Percentiles rank a stretch among this genome's conserved stretches.
Conservation (phyloP, 1,140 invertebrate species). For the Yoshiicerus persimilis region DNA sequence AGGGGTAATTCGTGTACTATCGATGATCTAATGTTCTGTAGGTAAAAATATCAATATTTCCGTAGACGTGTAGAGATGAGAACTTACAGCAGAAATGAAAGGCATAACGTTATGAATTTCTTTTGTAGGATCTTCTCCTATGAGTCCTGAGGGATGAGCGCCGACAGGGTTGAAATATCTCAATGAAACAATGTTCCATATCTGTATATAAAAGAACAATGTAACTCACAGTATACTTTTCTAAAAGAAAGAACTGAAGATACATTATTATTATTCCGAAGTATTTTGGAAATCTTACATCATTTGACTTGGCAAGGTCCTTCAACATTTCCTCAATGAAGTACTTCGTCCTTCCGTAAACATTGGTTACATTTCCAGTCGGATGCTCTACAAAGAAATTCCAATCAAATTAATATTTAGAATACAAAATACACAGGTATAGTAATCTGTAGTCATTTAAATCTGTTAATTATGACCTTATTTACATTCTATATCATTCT, state of each 20-base stretch:
- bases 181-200: conserved; percentile 84
- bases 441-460: too few species aligned
- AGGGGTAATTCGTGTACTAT: too few species aligned
- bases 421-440: too few species aligned
- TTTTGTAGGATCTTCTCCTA: conserved; percentile 86
- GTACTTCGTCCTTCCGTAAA: conserved; percentile 81
- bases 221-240: not conserved
- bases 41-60: too few species aligned
- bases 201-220: conserved; percentile 57
- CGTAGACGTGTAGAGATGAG: conserved; percentile 52
- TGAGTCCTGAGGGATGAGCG: conserved; percentile 81
- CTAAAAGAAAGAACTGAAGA: not conserved
- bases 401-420: too few species aligned
- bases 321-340: conserved; percentile 91
- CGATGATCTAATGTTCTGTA: too few species aligned
- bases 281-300: conserved; percentile 62
- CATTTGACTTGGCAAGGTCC: conserved; percentile 72
- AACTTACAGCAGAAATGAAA: conserved; percentile 64
- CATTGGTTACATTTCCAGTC: conserved; percentile 64
- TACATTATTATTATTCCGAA: too few species aligned
- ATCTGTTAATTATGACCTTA: too few species aligned
- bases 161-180: conserved; percentile 94
- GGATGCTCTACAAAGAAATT: conserved; percentile 54
- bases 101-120: conserved; percentile 89
- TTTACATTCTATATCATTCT: too few species aligned